Base-by-base conservation (phyloP, 2,797 vertebrate species). In the Helarctos malayanus region DNA sequence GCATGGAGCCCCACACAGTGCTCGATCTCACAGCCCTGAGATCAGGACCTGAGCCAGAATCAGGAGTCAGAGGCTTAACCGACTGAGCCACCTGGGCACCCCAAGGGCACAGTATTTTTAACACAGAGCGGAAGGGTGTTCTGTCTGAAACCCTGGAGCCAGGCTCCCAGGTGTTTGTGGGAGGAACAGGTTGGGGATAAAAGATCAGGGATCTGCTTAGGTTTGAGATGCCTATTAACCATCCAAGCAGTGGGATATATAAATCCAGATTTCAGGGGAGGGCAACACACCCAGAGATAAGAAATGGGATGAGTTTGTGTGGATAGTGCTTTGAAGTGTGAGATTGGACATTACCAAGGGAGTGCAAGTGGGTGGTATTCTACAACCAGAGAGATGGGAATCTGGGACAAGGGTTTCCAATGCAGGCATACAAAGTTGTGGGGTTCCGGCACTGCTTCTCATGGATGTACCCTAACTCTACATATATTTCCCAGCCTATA, bases 381-480 rank as follows among this genome's bases (percentile, higher is more conserved):
- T 2, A 29, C 15, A 52, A 27, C 7, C 5, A 29, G 0, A 54
- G 45, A 49, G 52, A 18, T 3, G 10, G 25, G 12, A 2, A 9
- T 41, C 56, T 82, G 14, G 35, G 88, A 7, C 19, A 38, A 57
- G 13, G 0, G 10, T 4, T 45, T 56, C 3, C 10, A 0, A 5
- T 1, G 4, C 0, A 3, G 15, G 45, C 49, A 5, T 1, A 23
- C 12, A 6, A 1, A 25, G 23, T 0, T 5, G 11, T 7, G 11
- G 38, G 18, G 23, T 2, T 3, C 25, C 35, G 0, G 41, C 23
- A 35, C 54, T 73, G 1, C 14, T 15, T 76, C 21, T 18, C 5
- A 1, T 10, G 16, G 85, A 2, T 14, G 3, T 0, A 7, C 54
- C 56, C 49, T 25, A 2, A 1, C 8, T 61, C 71, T 71, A 18